Percentiles rank a stretch among this genome's conserved stretches.
These are phyloP conservation scores for Lateolabrax maculatus DNA, from an alignment of 2,797 vertebrate species.

Conservation along the genomic window DNA sequence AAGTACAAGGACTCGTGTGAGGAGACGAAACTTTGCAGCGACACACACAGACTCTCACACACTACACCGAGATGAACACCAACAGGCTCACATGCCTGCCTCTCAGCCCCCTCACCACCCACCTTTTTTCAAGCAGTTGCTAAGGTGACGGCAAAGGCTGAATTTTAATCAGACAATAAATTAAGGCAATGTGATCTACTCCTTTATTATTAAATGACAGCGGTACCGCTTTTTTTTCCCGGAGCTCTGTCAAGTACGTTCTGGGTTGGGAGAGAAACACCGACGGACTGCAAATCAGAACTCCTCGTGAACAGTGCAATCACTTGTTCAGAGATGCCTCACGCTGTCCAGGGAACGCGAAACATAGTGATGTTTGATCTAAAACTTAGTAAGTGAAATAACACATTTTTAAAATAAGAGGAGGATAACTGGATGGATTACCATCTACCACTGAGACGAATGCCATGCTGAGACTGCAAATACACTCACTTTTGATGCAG, in stretches of 20 bases:
- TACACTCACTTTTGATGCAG: slow-evolving; percentile 47
- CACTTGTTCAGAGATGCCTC: background rate
- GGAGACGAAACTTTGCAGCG: slow-evolving; percentile 70
- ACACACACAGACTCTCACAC: slow-evolving; percentile 55
- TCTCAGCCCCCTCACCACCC: slow-evolving; percentile 86
- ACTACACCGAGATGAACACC: slow-evolving; percentile 65
- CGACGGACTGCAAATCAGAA: slow-evolving; percentile 34
- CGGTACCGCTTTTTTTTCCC: slow-evolving; percentile 18
- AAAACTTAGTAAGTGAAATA: background rate
- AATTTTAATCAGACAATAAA: slow-evolving; percentile 89
- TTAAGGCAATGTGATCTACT: slow-evolving; percentile 80
- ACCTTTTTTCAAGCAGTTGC: slow-evolving; percentile 87
- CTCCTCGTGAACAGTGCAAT: background rate
- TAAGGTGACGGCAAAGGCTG: slow-evolving; percentile 88
- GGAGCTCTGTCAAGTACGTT: slow-evolving; percentile 58
- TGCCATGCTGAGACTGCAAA: slow-evolving; percentile 48
- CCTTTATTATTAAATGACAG: slow-evolving; percentile 74
- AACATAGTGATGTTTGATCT: background rate
- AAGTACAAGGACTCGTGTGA: slow-evolving; percentile 70
- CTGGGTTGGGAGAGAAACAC: slow-evolving; percentile 26
- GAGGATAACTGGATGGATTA: slow-evolving; percentile 25
- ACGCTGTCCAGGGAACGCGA: slow-evolving; percentile 2
- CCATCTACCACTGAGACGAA: slow-evolving; percentile 31
- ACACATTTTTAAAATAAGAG: slow-evolving; percentile 24
- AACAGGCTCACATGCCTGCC: slow-evolving; percentile 78